Base-by-base conservation (phyloP, 2,888 invertebrate species). In the Eupithecia insigniata region DNA sequence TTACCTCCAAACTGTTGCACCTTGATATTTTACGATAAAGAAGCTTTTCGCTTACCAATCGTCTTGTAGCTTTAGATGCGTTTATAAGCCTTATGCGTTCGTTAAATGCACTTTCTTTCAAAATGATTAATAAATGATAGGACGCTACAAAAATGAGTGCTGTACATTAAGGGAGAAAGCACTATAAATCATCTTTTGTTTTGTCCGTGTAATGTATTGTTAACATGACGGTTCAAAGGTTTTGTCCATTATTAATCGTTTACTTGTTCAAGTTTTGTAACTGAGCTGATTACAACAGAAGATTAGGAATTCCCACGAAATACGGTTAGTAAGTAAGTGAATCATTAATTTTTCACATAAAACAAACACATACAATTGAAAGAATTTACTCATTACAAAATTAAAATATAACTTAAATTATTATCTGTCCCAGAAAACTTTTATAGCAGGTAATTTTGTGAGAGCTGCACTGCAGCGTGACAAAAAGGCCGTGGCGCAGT, bases 121-220 rank as follows among this genome's bases (percentile, higher is more conserved):
- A 83, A 83, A 80, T 78, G 72, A 77, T 84, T 88, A 85, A 89
- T 87, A 88, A 89, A 90, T 88, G 86, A 88, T 82, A 83, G 80
- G 85, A 83, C 79, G 83, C 80, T 80, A 81, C 81, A 84, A 85
- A 85, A 85, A 85, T 82, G 85, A 85, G 81, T 82, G 82, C 79
- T 81, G 84, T 87, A 85, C 85, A 85, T 87, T 89, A 82, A 85
- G 43, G n/a, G 46, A 87, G 87, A 84, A 86, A 88, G 85, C 84
- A 84, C 79, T 62, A 91, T 92, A 85, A 89, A 92, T 92, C 90
- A 87, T 89, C 89, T 85, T 90, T 91, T 92, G 89, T 91, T 87
- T 87, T 83, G 85, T 80, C 79, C 82, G 78, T 84, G 85, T 87
- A 84, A 85, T 85, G 70, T 36, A 64, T 75, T 73, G 70, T 75